A percentile compares a stretch with the other conserved stretches of the same genome.
These are phyloP conservation scores for Folsomia candida DNA, from an alignment of 2,888 invertebrate species.

Conservation along the genomic window DNA sequence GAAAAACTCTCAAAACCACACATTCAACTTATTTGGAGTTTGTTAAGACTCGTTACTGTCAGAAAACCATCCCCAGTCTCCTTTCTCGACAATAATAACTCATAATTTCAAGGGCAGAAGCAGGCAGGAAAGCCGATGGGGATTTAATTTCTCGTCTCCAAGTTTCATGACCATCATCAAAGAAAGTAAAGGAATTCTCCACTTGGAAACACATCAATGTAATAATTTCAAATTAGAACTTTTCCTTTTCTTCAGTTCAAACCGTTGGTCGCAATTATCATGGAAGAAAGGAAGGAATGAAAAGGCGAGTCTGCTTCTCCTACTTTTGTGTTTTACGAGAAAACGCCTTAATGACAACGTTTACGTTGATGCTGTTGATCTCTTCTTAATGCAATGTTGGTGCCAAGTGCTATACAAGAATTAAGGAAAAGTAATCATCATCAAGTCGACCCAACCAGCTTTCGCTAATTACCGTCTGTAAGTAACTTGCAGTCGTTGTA, in stretches of 20 bases:
- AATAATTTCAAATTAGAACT: background rate
- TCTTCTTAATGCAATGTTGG: background rate
- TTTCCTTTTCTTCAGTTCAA: background rate
- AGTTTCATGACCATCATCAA: background rate
- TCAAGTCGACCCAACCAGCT: background rate
- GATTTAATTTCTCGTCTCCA: background rate
- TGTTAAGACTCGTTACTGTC: too few relatives aligned
- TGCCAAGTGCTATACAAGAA: background rate
- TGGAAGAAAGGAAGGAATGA: background rate
- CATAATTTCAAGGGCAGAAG: background rate
- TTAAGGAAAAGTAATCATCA: slow-evolving; percentile 9
- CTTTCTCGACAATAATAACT: background rate
- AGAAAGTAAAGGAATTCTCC: background rate
- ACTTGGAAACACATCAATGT: background rate
- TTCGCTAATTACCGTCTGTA: background rate
- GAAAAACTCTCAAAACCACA: too few relatives aligned
- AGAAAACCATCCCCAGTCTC: too few relatives aligned
- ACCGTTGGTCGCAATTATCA: background rate
- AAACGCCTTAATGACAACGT: too few relatives aligned
- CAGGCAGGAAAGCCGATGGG: background rate
- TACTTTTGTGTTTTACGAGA: background rate
- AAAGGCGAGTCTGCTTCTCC: background rate
- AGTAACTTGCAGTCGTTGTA: background rate
- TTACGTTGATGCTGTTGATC: background rate
- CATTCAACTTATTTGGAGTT: too few relatives aligned